phyloP scores from a whole-genome alignment of 2,888 invertebrate species.

The Girardia tigrina region DNA sequence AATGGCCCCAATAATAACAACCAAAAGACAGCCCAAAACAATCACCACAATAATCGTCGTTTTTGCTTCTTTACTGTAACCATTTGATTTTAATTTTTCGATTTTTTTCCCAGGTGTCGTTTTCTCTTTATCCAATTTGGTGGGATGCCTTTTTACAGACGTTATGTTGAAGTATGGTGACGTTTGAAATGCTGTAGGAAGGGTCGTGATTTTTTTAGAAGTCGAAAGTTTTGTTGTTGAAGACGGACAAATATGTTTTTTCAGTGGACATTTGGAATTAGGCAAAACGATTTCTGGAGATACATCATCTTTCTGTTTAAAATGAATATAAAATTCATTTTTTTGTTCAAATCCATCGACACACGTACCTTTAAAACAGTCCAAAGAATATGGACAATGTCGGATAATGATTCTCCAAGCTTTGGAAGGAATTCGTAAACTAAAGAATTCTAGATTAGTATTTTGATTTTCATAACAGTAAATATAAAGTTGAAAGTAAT shows the following conservation, averaged over 20 bases:
- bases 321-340: neutral
- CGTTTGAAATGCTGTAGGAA: neutral
- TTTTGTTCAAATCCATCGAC: neutral
- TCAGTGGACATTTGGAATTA: neutral
- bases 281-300: neutral
- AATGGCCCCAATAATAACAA: neutral
- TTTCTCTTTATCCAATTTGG: neutral
- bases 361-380: neutral
- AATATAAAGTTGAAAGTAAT: neutral
- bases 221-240: neutral
- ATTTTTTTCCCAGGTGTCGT: neutral
- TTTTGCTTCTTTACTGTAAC: neutral
- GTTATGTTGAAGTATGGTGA: neutral
- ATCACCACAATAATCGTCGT: neutral
- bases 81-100: neutral
- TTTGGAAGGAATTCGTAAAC: neutral
- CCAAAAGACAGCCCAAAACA: neutral
- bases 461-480: neutral
- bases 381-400: neutral
- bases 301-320: neutral
- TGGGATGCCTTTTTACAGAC: neutral
- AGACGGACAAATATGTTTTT: too few relatives aligned
- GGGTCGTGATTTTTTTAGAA: neutral
- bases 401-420: slow-evolving; percentile 16
- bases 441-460: neutral